A percentile compares a stretch with the other conserved stretches of the same genome.
Conservation (phyloP, 2,888 invertebrate species). For the Stenurella melanura region DNA sequence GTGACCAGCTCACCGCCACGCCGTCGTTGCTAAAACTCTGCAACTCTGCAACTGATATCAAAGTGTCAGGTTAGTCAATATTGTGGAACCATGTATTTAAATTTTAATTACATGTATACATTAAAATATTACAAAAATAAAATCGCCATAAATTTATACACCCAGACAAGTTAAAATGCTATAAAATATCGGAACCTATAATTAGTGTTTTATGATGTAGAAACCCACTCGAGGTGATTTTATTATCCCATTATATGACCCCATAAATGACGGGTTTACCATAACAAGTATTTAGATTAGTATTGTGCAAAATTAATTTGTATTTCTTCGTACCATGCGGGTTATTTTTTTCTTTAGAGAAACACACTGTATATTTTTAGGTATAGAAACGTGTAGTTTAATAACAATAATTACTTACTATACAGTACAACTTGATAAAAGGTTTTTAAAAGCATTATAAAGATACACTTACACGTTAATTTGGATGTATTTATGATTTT, state of each 20-base stretch:
- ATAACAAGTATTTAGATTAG: background rate
- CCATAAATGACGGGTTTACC: constrained; percentile 22
- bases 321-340: background rate
- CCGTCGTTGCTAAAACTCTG: too few species aligned
- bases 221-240: constrained; percentile 18
- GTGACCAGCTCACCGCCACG: too few species aligned
- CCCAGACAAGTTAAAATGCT: constrained; percentile 22
- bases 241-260: constrained; percentile 28
- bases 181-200: constrained; percentile 32
- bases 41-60: too few species aligned
- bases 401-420: too few species aligned
- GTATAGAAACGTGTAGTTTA: background rate
- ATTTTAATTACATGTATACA: constrained; percentile 27
- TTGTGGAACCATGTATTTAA: background rate
- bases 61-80: background rate
- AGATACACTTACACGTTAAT: too few species aligned
- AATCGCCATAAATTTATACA: constrained; percentile 34
- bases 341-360: background rate
- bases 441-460: too few species aligned
- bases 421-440: too few species aligned
- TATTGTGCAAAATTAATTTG: background rate
- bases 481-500: too few species aligned
- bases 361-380: background rate
- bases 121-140: constrained; percentile 28
- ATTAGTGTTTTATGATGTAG: constrained; percentile 32